Conservation (phyloP, 2,113 vertebrate genomes). For the Pseudorectes ferrugineus region DNA sequence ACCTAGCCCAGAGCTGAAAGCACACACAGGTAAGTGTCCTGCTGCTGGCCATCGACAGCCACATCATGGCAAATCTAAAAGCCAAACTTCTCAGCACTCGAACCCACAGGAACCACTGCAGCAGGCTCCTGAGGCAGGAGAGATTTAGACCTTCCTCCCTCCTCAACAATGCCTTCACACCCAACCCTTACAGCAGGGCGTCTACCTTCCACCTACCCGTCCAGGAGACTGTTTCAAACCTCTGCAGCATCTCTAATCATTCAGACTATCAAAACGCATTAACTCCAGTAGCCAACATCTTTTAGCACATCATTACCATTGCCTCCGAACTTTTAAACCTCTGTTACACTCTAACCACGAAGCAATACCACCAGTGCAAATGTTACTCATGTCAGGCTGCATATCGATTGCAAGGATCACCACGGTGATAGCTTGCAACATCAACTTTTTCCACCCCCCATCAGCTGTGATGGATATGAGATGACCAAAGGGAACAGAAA, state of each 20-base stretch:
- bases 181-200: accelerated
- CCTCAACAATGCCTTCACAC: neutral
- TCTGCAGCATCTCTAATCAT: neutral
- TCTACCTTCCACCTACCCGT: neutral
- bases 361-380: neutral
- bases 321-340: neutral
- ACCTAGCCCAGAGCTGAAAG: neutral
- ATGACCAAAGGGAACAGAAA: neutral
- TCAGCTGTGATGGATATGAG: neutral
- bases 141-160: neutral
- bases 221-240: neutral
- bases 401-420: neutral
- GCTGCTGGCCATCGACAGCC: neutral
- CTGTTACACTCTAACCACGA: neutral
- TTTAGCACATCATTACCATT: neutral
- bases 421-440: neutral
- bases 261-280: neutral
- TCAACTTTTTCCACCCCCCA: neutral
- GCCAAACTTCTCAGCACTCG: neutral
- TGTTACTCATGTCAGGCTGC: accelerated
- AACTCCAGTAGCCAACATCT: neutral
- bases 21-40: neutral
- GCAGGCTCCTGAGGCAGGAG: neutral
- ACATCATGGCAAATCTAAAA: neutral
- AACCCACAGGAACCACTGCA: no score